Base-by-base conservation (phyloP, 2,113 vertebrate species). In the Muscicapa adusta region DNA sequence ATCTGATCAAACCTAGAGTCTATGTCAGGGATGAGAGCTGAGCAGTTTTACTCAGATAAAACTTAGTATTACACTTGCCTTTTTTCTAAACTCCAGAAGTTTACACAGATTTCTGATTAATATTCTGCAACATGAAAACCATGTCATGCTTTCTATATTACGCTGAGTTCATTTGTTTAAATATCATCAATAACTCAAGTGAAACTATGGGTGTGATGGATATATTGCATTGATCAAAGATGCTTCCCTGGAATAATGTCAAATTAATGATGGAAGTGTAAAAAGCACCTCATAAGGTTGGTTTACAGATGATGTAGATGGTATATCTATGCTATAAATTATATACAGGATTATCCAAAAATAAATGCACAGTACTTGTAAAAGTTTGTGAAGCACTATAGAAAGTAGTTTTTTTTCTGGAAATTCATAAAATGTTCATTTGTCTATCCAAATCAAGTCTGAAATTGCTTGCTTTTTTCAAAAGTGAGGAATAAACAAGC, bases 361-460 rank as follows among this genome's bases (percentile, higher is more conserved):
- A 63, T 45, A 78, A 66, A 63, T 13, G n/a, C 4, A 33, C 0
- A 4, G 4, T 36, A 31, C 22, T 43, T 84, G 3, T 7, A 68
- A 43, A 53, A 72, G 23, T 78, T 72, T 29, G 9, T 70, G 51
- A 70, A 65, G 8, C 33, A 65, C 47, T 85, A 71, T 13, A 58
- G 68, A 94, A 94, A 65, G 38, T 15, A 89, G 34, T 54, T 18
- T 53, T 76, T 76, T 79, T 80, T 73, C 45, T 67, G 34, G 60
- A 94, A 96, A 91, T 42, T 89, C 70, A 83, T 83, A 93, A 72
- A 92, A 91, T 67, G 15, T 76, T 43, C 47, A n/a, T 38, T 88
- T 96, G 24, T 33, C 20, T 58, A 67, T 76, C 31, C 78, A 94
- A 92, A 93, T 77, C 36, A 70, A 93, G 23, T 68, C 66, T 88